Conservation (phyloP, 1,140 invertebrate species). For the Ceratosolen solmsi region DNA sequence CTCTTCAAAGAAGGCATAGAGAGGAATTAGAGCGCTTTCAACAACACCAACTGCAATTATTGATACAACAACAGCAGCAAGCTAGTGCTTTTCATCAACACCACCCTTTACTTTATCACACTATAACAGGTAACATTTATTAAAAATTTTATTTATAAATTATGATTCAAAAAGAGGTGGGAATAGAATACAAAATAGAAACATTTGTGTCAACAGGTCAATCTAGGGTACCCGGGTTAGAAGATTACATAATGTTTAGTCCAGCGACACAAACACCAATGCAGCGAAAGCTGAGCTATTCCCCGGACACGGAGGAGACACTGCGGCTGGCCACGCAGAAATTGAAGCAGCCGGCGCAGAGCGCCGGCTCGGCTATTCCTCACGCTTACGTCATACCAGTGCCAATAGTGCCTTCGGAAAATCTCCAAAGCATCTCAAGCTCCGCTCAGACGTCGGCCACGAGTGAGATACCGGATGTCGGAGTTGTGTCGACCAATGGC, state of each 20-base stretch:
- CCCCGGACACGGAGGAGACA: conserved; percentile 70
- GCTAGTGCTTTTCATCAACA: conserved; percentile 69
- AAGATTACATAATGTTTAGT: conserved; percentile 71
- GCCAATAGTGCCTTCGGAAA: conserved; percentile 70
- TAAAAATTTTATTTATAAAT: neutral
- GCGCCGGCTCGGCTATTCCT: conserved; percentile 56
- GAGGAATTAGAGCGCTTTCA: conserved; percentile 71
- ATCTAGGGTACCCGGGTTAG: conserved; percentile 65
- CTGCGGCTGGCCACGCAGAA: conserved; percentile 70
- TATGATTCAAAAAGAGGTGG: neutral
- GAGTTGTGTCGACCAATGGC: conserved; percentile 52
- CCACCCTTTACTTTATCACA: conserved; percentile 70
- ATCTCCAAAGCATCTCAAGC: conserved; percentile 60
- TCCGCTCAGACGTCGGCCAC: conserved; percentile 25
- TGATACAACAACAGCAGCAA: conserved; percentile 71
- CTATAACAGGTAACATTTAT: conserved; percentile 60
- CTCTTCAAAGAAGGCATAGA: conserved; percentile 69
- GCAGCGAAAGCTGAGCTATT: conserved; percentile 66
- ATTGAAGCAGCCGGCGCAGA: conserved; percentile 64
- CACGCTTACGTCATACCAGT: conserved; percentile 72
- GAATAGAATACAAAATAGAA: neutral
- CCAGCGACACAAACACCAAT: conserved; percentile 70
- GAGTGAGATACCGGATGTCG: conserved; percentile 38
- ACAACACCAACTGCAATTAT: conserved; percentile 69
- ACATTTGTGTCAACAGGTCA: conserved; percentile 56